A percentile compares a stretch with the other conserved stretches of the same genome.
Evolutionary conservation across 2,113 vertebrate genomes (phyloP).

Genomic region (Narcine bancroftii): DNA sequence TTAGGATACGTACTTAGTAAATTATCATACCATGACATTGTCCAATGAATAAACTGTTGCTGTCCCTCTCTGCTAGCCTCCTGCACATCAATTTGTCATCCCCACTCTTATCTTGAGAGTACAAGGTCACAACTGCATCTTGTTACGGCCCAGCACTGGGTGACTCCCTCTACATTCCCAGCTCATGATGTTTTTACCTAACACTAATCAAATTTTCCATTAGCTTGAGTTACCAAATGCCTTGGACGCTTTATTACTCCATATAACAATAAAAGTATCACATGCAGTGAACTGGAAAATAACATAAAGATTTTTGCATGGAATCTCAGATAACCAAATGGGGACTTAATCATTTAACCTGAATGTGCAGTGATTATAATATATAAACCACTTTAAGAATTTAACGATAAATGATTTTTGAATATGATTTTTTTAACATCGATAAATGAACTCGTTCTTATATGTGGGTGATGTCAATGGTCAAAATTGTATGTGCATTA

Average conservation of each 20-base stretch:
- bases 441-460: neutral
- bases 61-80: too few relatives aligned
- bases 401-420: neutral
- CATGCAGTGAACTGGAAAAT: neutral
- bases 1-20: too few relatives aligned
- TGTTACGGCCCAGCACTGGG: too few relatives aligned
- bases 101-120: too few relatives aligned
- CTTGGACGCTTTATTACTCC: neutral
- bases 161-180: too few relatives aligned
- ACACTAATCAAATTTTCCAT: too few relatives aligned
- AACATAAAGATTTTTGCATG: neutral
- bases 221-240: neutral
- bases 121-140: too few relatives aligned
- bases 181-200: too few relatives aligned
- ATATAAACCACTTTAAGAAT: neutral
- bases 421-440: neutral
- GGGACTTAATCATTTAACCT: neutral
- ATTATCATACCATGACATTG: too few relatives aligned
- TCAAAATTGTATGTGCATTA: neutral
- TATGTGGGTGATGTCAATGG: neutral
- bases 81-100: too few relatives aligned
- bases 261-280: neutral
- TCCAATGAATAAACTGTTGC: too few relatives aligned
- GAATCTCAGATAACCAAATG: neutral
- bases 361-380: neutral